phyloP scores from a whole-genome alignment of 2,797 vertebrate genomes.

The Lerista edwardsae region DNA sequence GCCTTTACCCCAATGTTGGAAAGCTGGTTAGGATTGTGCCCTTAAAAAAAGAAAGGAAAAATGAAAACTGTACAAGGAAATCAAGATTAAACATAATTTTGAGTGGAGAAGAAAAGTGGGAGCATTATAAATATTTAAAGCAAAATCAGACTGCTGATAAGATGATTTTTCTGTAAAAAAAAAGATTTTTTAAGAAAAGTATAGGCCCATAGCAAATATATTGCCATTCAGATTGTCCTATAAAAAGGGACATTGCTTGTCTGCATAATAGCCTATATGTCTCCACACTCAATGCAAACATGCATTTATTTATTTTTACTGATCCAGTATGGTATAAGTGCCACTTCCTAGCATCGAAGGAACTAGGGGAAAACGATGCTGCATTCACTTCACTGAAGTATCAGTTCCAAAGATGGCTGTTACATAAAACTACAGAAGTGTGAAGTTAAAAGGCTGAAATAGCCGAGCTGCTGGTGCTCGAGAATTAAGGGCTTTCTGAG shows the following conservation, averaged over 20 bases:
- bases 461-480: neutral
- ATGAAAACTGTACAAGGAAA: neutral
- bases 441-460: neutral
- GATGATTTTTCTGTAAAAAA: too few relatives aligned
- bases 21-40: too few relatives aligned
- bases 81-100: neutral
- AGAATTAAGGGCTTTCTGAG: neutral
- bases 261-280: neutral
- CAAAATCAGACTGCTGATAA: neutral
- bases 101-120: neutral
- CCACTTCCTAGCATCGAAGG: accelerated
- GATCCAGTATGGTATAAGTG: neutral
- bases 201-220: neutral
- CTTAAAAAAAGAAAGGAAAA: neutral
- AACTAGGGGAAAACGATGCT: neutral
- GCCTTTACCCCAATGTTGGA: too few relatives aligned
- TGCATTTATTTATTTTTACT: too few relatives aligned
- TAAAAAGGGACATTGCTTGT: neutral
- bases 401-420: neutral
- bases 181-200: too few relatives aligned
- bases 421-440: neutral
- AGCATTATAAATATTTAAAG: neutral
- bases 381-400: neutral
- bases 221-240: neutral
- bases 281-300: neutral